Evolutionary conservation across 2,888 invertebrate species (phyloP), one percentile per base, ranked within the genome.

Genomic region (Synanthedon formicaeformis): DNA sequence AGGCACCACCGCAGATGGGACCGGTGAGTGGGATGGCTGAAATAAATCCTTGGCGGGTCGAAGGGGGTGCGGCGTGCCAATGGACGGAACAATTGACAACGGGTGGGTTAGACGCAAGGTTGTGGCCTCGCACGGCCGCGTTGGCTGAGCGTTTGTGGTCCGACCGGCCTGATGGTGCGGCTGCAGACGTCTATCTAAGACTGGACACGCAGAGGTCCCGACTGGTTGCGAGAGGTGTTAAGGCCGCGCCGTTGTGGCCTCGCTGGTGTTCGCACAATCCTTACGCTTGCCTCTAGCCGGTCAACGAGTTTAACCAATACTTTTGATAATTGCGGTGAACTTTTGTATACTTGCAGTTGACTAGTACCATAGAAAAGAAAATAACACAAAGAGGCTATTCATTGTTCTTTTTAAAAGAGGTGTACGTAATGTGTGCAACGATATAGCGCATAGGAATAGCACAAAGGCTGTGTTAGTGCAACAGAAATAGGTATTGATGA

Each of bases 61-160:
- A 92, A 51, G 96, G 96, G 1, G 95, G 94, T 1, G 94, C 95
- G 71, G 95, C 92, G 13, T 94, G 95, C 57, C 88, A 95, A 63
- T 96, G 96, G 96, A 92, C 91, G 52, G 96, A 96, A 76, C 95
- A 95, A 82, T 90, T 92, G 48, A 93, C 91, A 56, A 90, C 93
- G 65, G 89, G 89, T 52, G 92, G 93, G 51, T 74, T 95, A 62
- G 95, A 95, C 72, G 90, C 92, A 60, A 90, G 95, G 66, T 82
- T 96, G 65, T 96, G 95, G 95, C 96, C 96, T 41, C 87, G 96
- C 56, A 89, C 92, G 3, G 93, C 95, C 0, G 96, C 96, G 1
- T 80, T 95, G 58, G 95, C 93, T 0, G 96, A 96, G 82, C 89
- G 96, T 60, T 78, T 94, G 59, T 94, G 94, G 94, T 88, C 90